These are phyloP conservation scores for Rhyacophila evoluta DNA, from an alignment of 2,888 invertebrate species.

Conservation along the genomic window DNA sequence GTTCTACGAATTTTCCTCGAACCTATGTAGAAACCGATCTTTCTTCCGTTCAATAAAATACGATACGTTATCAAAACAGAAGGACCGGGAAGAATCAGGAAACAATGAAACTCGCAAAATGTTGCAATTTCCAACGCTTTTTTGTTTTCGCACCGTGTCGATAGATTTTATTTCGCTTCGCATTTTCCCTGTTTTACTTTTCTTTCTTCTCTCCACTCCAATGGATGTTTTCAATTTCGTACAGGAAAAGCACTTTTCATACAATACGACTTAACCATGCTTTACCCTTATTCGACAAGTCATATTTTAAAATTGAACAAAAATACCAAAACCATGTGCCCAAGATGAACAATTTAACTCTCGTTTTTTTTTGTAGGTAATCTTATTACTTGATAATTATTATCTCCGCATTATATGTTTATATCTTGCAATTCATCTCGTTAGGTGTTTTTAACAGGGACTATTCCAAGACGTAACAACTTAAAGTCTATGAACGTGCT, in stretches of 20 bases:
- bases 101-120: constrained; percentile 13
- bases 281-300: background rate
- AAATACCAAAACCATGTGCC: background rate
- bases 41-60: constrained; percentile 1
- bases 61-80: background rate
- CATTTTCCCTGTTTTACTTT: background rate
- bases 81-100: background rate
- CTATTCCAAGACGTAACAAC: too few relatives aligned
- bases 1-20: background rate
- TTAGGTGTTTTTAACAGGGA: too few relatives aligned
- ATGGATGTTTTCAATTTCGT: background rate
- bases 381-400: too few relatives aligned
- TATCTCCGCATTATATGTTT: too few relatives aligned
- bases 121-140: constrained; percentile 13
- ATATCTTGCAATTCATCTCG: too few relatives aligned
- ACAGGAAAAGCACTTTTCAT: background rate
- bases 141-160: constrained; percentile 1
- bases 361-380: too few relatives aligned
- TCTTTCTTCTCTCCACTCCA: background rate
- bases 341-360: too few relatives aligned
- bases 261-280: background rate
- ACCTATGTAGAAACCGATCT: background rate
- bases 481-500: too few relatives aligned
- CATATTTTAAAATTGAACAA: background rate
- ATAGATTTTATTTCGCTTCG: background rate